Evolutionary conservation across 2,797 vertebrate genomes (phyloP).

Genomic region (Phrynocephalus guinanensis): DNA sequence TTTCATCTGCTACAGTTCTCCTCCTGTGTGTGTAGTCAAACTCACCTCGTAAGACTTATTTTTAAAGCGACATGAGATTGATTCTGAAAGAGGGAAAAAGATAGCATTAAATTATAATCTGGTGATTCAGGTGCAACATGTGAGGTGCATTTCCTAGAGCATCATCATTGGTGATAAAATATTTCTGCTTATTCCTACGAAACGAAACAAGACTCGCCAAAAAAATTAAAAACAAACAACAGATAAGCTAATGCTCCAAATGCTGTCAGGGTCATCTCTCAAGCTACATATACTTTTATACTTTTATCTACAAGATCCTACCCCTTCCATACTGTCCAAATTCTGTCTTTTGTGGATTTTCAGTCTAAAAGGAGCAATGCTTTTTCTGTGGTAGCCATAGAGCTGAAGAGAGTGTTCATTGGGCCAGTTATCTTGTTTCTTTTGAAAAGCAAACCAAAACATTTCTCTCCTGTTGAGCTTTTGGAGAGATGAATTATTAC

Average conservation of each 20-base stretch:
- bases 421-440: background rate
- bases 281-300: background rate
- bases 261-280: background rate
- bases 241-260: background rate
- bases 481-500: background rate
- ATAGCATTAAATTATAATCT: background rate
- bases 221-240: background rate
- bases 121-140: background rate
- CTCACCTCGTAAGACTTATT: slow-evolving; percentile 15
- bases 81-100: slow-evolving; percentile 7
- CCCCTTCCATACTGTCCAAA: background rate
- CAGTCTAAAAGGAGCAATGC: no score
- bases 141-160: background rate
- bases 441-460: background rate
- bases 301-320: background rate
- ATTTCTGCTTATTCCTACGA: background rate
- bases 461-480: background rate
- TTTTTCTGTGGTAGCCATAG: background rate
- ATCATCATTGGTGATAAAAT: background rate
- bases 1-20: background rate
- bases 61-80: slow-evolving; percentile 6
- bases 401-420: background rate
- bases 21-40: background rate
- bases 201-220: background rate
- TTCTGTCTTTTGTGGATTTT: background rate